Conservation (phyloP, 2,888 invertebrate species). For the Pristionchus japonicus region DNA sequence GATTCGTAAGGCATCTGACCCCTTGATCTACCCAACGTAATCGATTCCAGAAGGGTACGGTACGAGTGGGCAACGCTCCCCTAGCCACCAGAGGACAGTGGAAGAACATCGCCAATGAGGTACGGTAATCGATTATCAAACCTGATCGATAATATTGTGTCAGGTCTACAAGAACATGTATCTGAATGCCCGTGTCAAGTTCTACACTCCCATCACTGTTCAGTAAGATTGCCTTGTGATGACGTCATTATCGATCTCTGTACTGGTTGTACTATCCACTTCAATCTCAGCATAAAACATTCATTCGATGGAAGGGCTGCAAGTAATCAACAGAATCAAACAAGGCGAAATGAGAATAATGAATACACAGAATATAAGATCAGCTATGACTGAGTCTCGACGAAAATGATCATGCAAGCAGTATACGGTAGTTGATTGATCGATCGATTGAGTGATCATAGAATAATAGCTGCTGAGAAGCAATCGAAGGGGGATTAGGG, state of each 20-base stretch:
- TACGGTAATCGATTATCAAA: neutral
- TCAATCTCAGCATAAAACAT: conserved; percentile 22
- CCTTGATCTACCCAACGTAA: neutral
- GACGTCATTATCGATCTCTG: conserved; percentile 24
- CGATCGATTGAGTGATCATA: neutral
- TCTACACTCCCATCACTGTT: conserved; percentile 39
- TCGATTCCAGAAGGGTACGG: conserved; percentile 1
- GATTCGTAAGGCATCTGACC: conserved; percentile 15
- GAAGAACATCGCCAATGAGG: conserved; percentile 45
- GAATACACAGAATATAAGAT: conserved; percentile 24
- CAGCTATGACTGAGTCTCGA: conserved; percentile 26
- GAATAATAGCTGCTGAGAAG: neutral
- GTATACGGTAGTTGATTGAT: conserved; percentile 20
- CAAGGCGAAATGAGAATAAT: neutral
- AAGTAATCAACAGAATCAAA: conserved; percentile 14
- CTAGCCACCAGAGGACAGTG: conserved; percentile 46
- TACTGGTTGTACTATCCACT: neutral
- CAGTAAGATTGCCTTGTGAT: neutral
- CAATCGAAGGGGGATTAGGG: neutral
- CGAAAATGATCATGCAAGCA: neutral
- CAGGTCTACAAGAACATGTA: conserved; percentile 45
- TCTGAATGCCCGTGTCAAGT: conserved; percentile 40
- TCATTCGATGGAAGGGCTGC: neutral
- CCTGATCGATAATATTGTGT: neutral
- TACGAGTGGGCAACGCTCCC: conserved; percentile 17